Evolutionary conservation across 2,797 vertebrate species (phyloP), one percentile per base, ranked within the genome.

Genomic region (Chelon labrosus): DNA sequence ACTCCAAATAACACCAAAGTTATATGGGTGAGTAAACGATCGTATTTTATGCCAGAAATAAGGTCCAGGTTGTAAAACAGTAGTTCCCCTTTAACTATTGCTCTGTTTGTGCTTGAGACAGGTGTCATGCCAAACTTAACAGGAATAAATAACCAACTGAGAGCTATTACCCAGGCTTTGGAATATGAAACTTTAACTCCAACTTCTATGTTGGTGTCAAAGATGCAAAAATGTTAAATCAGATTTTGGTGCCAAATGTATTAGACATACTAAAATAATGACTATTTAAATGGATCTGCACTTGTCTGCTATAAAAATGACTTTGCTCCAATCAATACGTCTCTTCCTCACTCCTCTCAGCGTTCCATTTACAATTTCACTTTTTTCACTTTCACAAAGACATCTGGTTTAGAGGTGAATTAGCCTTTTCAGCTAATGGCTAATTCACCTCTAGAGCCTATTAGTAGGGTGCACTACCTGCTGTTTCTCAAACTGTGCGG

Each of bases 391-490:
- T 83, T 81, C 64, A 82, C 83, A 88, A 88, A 89, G 87, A 85
- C 90, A 91, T 91, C 88, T 88, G 89, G 67, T 91, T 87, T 90
- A 77, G 89, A 92, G 91, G 92, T 89, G 90, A 93, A 91, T 91
- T 84, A 83, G 84, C 86, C 78, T 87, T 91, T 92, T 89, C 73
- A 84, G 85, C 86, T 90, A 91, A 92, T 90, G 87, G 89, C 87
- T 90, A 92, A 91, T 92, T 93, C 89, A 92, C 92, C 91, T 93
- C 89, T 71, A 89, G 85, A 90, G 89, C 80, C 74, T 87, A 88
- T 92, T 92, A 92, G 88, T 38, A 63, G 77, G 79, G 69, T 71
- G 86, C 76, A 51, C 88, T 83, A 74, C 89, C 89, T 91, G 90
- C 91, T 93, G 92, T 89, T 90, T 89, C 72, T 83, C 90, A 92